Conservation (phyloP, 1,140 invertebrate genomes). For the Drosophila ficusphila region DNA sequence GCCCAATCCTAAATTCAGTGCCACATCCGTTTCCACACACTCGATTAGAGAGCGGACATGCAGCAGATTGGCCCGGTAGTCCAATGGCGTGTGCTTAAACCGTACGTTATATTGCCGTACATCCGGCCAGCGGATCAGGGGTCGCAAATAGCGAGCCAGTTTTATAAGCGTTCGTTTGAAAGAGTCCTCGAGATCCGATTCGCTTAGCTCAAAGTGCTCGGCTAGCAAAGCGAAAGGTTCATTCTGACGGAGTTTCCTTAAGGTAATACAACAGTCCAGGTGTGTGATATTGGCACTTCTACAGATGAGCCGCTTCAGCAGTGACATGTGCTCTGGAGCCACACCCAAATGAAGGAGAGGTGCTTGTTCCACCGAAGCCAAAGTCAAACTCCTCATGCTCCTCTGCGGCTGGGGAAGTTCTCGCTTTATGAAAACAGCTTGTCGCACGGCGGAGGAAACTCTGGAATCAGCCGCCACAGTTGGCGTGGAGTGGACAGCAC, state of each 20-base stretch:
- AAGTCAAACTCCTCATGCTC: constrained; percentile 66
- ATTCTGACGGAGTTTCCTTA: constrained; percentile 75
- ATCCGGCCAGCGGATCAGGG: constrained; percentile 74
- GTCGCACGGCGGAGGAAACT: constrained; percentile 60
- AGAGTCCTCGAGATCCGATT: constrained; percentile 61
- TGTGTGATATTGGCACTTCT: constrained; percentile 58
- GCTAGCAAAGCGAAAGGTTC: constrained; percentile 69
- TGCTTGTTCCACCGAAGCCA: constrained; percentile 65
- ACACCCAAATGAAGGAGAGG: constrained; percentile 66
- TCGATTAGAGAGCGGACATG: constrained; percentile 80
- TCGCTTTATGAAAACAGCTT: constrained; percentile 71
- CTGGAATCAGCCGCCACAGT: constrained; percentile 18
- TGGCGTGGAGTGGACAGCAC: neutral
- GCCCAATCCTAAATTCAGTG: constrained; percentile 44
- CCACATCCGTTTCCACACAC: constrained; percentile 77
- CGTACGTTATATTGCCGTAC: constrained; percentile 67
- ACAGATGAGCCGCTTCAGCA: constrained; percentile 70
- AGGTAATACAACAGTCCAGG: constrained; percentile 74
- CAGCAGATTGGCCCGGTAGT: constrained; percentile 64
- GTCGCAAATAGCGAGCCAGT: constrained; percentile 65
- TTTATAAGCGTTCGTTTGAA: constrained; percentile 62
- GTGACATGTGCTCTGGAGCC: constrained; percentile 34
- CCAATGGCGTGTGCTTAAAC: constrained; percentile 71
- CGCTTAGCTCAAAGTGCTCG: constrained; percentile 72
- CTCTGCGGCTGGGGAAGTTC: constrained; percentile 58